Base-by-base conservation (phyloP, 2,888 invertebrate genomes). In the Clunio marinus region DNA sequence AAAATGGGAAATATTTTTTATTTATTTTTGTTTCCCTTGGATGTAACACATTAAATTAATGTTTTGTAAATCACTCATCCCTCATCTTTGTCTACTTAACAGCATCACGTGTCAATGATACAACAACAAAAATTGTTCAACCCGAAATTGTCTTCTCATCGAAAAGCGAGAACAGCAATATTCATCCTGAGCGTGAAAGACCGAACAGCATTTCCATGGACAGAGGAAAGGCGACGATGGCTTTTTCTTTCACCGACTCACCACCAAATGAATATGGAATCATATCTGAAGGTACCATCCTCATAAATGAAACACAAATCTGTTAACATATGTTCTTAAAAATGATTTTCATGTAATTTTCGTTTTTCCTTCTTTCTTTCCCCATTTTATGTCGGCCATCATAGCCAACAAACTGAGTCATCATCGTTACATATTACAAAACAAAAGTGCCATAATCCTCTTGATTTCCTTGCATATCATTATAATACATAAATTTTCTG, bases 241-340 rank as follows among this genome's bases (percentile, higher is more conserved):
- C 62, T 72, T 76, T 77, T 72, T 78, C 77, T 71, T 78, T 77
- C 66, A 79, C 79, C 15, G 79, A 79, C 72, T 75, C 76, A 73
- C 79, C 79, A 74, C 78, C 79, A 72, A 78, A 78, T 71, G 77
- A 78, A 57, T 76, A 75, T 70, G 75, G 76, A 69, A 45, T 63
- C 37, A 63, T 63, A 10, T 63, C 63, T 27, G 46, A 63, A 63
- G 63, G 63, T 63, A 45, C 3, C 4, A 45, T 32, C n/a, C n/a
- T n/a, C n/a, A n/a, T n/a, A n/a, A n/a, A n/a, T n/a, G n/a, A n/a
- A n/a, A n/a, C n/a, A n/a, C n/a, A n/a, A n/a, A n/a, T n/a, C n/a
- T n/a, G n/a, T n/a, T n/a, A n/a, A n/a, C n/a, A n/a, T n/a, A n/a
- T n/a, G n/a, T n/a, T n/a, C n/a, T n/a, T n/a, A n/a, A n/a, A n/a